Conservation (phyloP, 2,888 invertebrate genomes). For the Hirudinaria manillensis region DNA sequence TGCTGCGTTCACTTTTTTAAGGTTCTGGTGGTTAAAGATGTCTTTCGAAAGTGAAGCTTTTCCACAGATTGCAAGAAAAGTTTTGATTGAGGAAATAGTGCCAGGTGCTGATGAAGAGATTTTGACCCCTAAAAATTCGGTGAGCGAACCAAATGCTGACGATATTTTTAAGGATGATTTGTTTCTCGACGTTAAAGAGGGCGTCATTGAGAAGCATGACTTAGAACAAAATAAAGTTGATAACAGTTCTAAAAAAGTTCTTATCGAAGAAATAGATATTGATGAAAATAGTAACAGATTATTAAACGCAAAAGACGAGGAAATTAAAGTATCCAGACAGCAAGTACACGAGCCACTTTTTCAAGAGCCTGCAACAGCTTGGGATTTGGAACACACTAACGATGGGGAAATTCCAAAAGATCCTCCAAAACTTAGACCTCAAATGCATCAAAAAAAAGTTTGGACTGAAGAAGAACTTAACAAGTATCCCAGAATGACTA, state of each 20-base stretch:
- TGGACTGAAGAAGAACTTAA: conserved; percentile 32
- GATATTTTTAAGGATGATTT: background rate
- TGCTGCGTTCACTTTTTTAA: background rate
- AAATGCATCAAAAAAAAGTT: background rate
- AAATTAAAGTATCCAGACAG: no score
- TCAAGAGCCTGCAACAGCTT: no score
- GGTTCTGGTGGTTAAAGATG: background rate
- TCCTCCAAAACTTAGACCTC: conserved; percentile 11
- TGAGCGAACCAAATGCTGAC: background rate
- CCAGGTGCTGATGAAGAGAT: background rate
- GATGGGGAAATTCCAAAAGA: background rate
- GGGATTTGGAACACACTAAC: background rate
- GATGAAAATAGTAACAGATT: background rate
- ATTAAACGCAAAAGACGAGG: no score
- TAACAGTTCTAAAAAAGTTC: background rate
- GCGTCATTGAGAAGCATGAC: background rate
- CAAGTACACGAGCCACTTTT: no score
- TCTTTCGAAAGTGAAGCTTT: background rate
- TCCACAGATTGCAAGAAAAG: background rate
- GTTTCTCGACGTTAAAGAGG: background rate
- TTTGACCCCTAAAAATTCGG: background rate
- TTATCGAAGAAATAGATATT: conserved; percentile 12
- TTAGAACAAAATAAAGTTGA: no score
- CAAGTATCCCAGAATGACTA: conserved; percentile 66
- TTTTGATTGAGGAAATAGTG: conserved; percentile 6